phyloP scores from a whole-genome alignment of 2,888 invertebrate genomes.

The Agrypnus murinus region DNA sequence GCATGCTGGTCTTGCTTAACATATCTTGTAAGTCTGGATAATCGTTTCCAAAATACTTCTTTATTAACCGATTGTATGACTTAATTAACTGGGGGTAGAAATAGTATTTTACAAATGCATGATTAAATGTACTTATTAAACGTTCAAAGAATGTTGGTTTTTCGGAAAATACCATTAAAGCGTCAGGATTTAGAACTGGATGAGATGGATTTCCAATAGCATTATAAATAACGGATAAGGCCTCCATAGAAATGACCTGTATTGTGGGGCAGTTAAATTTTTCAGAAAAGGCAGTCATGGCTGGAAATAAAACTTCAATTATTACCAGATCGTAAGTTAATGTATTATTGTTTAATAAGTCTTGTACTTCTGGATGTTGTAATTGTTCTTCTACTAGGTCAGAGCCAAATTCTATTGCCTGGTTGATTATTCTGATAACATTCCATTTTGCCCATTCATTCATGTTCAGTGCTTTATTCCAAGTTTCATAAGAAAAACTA shows the following conservation, averaged over 20 bases:
- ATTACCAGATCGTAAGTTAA: neutral
- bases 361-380: constrained; percentile 1
- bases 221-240: constrained; percentile 50
- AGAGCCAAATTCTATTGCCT: neutral
- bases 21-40: constrained; percentile 59
- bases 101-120: no score
- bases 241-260: constrained; percentile 60
- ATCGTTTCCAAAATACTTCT: constrained; percentile 62
- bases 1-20: constrained; percentile 61
- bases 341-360: neutral
- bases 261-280: neutral
- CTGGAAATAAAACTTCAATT: neutral
- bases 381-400: neutral
- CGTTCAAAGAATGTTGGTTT: neutral
- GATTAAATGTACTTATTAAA: no score
- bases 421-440: neutral
- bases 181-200: neutral
- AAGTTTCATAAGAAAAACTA: constrained; percentile 62
- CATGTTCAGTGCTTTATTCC: no score
- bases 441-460: no score
- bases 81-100: no score
- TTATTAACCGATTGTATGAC: neutral
- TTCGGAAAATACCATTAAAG: neutral
- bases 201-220: neutral
- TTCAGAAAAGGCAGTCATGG: neutral